Base-by-base conservation (phyloP, 2,113 vertebrate genomes). In the Leptocoma aspasia region DNA sequence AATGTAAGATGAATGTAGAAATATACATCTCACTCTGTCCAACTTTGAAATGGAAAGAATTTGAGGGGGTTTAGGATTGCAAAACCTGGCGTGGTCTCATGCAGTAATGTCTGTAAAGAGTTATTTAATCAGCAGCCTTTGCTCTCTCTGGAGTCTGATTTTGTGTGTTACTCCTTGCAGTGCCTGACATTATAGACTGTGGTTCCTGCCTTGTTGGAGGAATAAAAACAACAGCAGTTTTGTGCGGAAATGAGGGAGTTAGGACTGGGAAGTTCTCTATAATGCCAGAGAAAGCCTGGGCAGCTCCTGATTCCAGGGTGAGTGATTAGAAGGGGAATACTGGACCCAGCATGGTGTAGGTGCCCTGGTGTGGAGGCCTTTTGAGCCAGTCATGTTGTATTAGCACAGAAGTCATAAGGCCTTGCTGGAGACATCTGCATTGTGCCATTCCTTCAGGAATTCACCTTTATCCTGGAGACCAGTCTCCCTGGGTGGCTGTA, bases 141-240 rank as follows among this genome's bases (percentile, higher is more conserved):
- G 2, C 30, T 70, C 15, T 30, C 44, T 15, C 1, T 16, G 16
- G 35, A 23, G 19, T 81, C 77, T 90, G 42, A 86, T 85, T 79
- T 82, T 77, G 41, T 71, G 44, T 77, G 42, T 49, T 68, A 39
- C 59, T 87, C n/a, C 1, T 87, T 95, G 20, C 95, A 99, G 99
- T 99, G 86, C 98, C 99, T 11, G 95, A 47, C 7, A 72, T 97
- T 50, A 92, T 99, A 94, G 98, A 99, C 95, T 99, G 99, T 60
- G 99, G 99, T n/a, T 97, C 92, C 86, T 99, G 99, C 93, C 98
- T 99, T 69, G 92, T 98, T 8, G 99, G 99, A 78, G 98, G 99
- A 49, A 66, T 98, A 22, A 99, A 99, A 96, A 87, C 97, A 66
- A 96, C 82, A 2, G 95, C 94, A 50, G 95, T 99, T 83, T 35